Base-by-base conservation (phyloP, 2,888 invertebrate species). In the Yponomeuta plumbellus region DNA sequence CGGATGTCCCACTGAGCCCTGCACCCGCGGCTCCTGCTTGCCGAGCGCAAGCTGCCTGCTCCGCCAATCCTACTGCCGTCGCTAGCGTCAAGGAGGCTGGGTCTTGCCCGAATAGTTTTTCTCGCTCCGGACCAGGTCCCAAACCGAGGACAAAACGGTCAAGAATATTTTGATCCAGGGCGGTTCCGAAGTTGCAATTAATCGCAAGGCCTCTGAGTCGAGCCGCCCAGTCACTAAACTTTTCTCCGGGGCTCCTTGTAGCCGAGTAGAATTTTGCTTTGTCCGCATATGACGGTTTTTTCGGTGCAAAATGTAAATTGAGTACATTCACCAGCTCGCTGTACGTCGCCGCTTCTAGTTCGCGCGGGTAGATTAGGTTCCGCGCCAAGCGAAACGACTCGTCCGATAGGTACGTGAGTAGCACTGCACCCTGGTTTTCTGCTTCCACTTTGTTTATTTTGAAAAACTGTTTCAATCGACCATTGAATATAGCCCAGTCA, bases 111-210 rank as follows among this genome's bases (percentile, higher is more conserved):
- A 65, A 69, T 11, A 71, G 40, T n/a, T 67, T 68, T 10, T 70
- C 70, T 64, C 67, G 52, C 69, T 63, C n/a, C n/a, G n/a, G n/a
- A n/a, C n/a, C n/a, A n/a, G n/a, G n/a, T n/a, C n/a, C n/a, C n/a
- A n/a, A n/a, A 44, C 70, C 71, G 57, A 72, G 69, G 63, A 72
- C 68, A 61, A 71, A 72, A 64, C 70, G 70, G 59, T 73, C 72
- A n/a, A 61, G 66, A 2, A 72, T 56, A 13, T 44, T 61, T 61
- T 67, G 68, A 44, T 71, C 70, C 21, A 72, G 58, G 17, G 69
- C 70, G 23, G 66, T 52, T 52, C 70, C 71, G 68, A 71, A 70
- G 11, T 70, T 67, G 63, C 71, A 70, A 52, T 69, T 67, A 23
- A 66, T 69, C 44, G 69, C 17, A 62, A 67, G 61, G 64, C 68